Conservation (phyloP, 92 coral and sea anemone genomes). For the Parazoanthus swiftii region DNA sequence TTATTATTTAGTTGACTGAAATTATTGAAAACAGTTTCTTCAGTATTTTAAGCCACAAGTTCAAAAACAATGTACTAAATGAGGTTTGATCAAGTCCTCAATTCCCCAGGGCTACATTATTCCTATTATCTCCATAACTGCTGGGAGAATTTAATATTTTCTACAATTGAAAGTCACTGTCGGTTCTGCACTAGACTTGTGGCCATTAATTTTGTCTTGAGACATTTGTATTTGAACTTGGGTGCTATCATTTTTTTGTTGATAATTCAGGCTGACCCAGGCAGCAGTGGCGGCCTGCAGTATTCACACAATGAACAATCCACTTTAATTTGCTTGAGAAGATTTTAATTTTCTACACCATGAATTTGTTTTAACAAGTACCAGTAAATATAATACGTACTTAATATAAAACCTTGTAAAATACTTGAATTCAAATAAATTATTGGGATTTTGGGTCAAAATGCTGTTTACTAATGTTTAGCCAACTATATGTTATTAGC, state of each 20-base stretch:
- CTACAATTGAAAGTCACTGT: no score
- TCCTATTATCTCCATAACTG: no score
- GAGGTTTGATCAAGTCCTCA: no score
- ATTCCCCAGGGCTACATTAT: no score
- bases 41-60: no score
- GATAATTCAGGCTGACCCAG: background rate
- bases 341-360: background rate
- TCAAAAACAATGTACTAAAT: no score
- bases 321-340: background rate
- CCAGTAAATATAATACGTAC: background rate
- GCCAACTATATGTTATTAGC: background rate
- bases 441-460: background rate
- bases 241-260: background rate
- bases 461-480: background rate
- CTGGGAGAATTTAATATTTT: no score
- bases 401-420: background rate
- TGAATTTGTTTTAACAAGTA: background rate
- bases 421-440: conserved; percentile 1
- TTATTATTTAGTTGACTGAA: background rate
- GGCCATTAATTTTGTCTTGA: no score
- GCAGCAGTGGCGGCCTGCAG: background rate
- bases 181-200: no score
- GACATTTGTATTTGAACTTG: background rate
- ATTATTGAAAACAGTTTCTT: background rate
- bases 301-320: background rate